Evolutionary conservation across 1,140 invertebrate genomes (phyloP), one percentile per base, ranked within the genome.

Genomic region (Caenorhabditis elegans): DNA sequence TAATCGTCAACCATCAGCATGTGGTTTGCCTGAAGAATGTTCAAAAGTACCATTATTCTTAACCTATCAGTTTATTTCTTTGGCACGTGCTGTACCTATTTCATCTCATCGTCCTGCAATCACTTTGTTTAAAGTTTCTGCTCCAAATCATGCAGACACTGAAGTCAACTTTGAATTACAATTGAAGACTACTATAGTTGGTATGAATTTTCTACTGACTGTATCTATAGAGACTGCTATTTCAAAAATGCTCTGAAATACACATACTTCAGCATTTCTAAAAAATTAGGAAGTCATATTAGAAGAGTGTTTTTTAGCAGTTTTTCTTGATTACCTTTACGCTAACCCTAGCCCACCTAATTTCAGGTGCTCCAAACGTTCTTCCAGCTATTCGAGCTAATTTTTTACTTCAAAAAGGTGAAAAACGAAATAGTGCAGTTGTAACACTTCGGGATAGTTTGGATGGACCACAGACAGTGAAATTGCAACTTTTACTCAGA

Each of bases 371-470:
- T 6, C 22, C 55, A 13, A 60, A 36, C n/a, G 88, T 90, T 4
- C 76, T 82, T 34, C 79, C 86, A 19, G 88, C 88, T 5, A 82
- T 86, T 26, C 80, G 88, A 22, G 83, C 81, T 6, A 90, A 90
- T 53, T 89, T 89, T 65, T 53, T 89, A 19, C 83, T 89, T 13
- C 88, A 89, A 82, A 89, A 89, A 76, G 88, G 88, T 22, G 87
- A 86, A 17, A 82, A 89, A 24, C 84, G 83, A n/a, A 89, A 89
- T 78, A 88, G 88, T 17, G 88, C 88, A 11, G 79, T 90, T 22
- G 86, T 89, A 48, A 87, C 88, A 24, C 77, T 89, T n/a, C 46
- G 89, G 19, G 88, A 89, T 53, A 86, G 88, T 15, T 79, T 89
- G 17, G 88, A 90, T 76, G 88, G 88, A 13, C 88, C 88, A 39